A percentile compares a stretch with the other conserved stretches of the same genome.
Evolutionary conservation across 1,140 invertebrate genomes (phyloP).

Genomic region (Heterodera carotae): DNA sequence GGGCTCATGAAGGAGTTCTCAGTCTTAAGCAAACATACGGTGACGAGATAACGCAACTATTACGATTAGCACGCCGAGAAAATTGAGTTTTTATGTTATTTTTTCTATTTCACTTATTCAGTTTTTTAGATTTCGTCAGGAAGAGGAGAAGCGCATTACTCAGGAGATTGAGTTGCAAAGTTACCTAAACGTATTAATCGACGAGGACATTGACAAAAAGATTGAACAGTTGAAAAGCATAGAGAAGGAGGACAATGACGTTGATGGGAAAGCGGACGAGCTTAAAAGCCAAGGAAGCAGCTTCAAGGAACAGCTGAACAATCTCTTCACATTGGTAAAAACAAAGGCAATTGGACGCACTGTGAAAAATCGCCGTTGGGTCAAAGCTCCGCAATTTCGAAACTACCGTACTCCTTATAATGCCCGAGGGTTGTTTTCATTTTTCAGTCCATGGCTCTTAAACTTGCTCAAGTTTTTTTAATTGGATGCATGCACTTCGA

Average conservation of each 20-base stretch:
- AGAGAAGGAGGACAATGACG: conserved; percentile 18
- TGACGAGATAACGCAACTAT: conserved; percentile 54
- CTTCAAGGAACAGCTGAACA: conserved; percentile 49
- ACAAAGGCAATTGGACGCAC: conserved; percentile 17
- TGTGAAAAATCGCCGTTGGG: not conserved
- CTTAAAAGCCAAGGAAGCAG: conserved; percentile 33
- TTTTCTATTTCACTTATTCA: not conserved
- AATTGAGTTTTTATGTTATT: conserved; percentile 20
- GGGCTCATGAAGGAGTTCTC: conserved; percentile 47
- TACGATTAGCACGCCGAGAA: conserved; percentile 51
- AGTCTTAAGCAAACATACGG: conserved; percentile 52
- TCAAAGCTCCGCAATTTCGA: too few relatives aligned
- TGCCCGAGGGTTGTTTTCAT: too few relatives aligned
- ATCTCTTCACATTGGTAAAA: conserved; percentile 49
- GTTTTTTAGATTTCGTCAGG: conserved; percentile 47
- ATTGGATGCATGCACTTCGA: too few relatives aligned
- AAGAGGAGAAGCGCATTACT: conserved; percentile 56
- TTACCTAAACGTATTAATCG: conserved; percentile 54
- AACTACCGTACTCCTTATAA: too few relatives aligned
- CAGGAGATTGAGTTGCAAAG: conserved; percentile 59
- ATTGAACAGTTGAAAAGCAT: conserved; percentile 39
- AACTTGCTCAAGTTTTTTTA: too few relatives aligned
- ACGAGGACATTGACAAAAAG: conserved; percentile 52
- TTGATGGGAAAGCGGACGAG: conserved; percentile 46
- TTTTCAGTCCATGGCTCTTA: too few relatives aligned